These are phyloP conservation scores for Formica selysi DNA, from an alignment of 1,140 invertebrate species.

Conservation along the genomic window DNA sequence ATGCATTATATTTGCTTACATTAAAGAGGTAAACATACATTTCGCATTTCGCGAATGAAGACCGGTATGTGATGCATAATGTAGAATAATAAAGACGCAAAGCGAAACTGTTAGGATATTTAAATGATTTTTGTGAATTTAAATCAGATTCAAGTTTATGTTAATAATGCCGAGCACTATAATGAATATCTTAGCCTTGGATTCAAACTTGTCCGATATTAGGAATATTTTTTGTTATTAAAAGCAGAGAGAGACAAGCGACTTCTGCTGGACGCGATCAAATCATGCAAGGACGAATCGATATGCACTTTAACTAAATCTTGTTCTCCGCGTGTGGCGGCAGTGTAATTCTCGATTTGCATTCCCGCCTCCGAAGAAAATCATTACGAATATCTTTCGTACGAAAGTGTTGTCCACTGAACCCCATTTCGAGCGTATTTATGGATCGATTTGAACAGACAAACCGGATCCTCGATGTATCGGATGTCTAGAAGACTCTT, in stretches of 20 bases:
- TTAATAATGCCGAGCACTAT: not conserved
- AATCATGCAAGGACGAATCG: not conserved
- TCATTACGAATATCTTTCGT: conserved; percentile 20
- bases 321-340: conserved; percentile 3
- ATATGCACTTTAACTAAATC: conserved; percentile 20
- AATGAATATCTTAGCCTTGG: not conserved
- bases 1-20: not conserved
- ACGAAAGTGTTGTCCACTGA: conserved; percentile 26
- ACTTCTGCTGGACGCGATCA: conserved; percentile 7
- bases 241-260: not conserved
- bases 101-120: conserved; percentile 11
- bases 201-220: conserved; percentile 8
- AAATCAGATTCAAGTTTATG: not conserved
- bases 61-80: not conserved
- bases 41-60: not conserved
- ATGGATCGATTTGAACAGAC: conserved; percentile 22
- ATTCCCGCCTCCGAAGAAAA: conserved; percentile 18
- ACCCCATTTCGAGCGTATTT: conserved; percentile 20
- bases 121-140: not conserved
- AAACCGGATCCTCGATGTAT: conserved; percentile 44
- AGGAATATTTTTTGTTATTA: not conserved
- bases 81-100: not conserved
- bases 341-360: conserved; percentile 35
- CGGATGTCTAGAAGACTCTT: conserved; percentile 1
- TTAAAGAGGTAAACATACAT: not conserved